Evolutionary conservation across 1,140 invertebrate species (phyloP).

Genomic region (Eriosoma lanigerum): DNA sequence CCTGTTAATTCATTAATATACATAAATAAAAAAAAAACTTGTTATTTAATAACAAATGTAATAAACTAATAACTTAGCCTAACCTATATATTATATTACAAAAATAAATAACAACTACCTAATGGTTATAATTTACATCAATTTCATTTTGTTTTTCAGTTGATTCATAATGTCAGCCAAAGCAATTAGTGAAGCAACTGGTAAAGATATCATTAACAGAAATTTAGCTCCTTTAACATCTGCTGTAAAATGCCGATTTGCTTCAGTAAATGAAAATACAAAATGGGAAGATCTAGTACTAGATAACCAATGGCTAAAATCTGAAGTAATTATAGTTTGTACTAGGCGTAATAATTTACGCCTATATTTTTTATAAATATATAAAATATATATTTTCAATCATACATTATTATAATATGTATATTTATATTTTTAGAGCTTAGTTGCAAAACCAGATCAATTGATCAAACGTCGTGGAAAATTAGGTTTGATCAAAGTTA

Average conservation of each 20-base stretch:
- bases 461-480: constrained; percentile 97
- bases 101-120: too few relatives aligned
- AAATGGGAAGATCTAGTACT: constrained; percentile 76
- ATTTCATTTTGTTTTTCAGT: too few relatives aligned
- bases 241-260: constrained; percentile 78
- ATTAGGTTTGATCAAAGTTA: constrained; percentile 94
- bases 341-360: too few relatives aligned
- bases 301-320: constrained; percentile 85
- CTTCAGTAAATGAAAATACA: constrained; percentile 74
- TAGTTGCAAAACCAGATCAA: constrained; percentile 99
- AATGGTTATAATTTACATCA: too few relatives aligned
- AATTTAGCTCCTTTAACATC: constrained; percentile 70
- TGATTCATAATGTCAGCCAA: constrained; percentile 86
- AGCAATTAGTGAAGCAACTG: constrained; percentile 93
- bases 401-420: not conserved
- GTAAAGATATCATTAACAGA: constrained; percentile 90
- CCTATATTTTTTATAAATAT: too few relatives aligned
- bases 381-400: too few relatives aligned
- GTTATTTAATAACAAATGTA: too few relatives aligned
- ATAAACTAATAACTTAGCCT: too few relatives aligned
- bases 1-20: too few relatives aligned
- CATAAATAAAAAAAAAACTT: too few relatives aligned
- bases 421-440: constrained; percentile 63
- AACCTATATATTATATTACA: too few relatives aligned
- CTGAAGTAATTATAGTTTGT: constrained; percentile 63